Evolutionary conservation across 2,113 vertebrate species (phyloP).

Genomic region (Mola mola): DNA sequence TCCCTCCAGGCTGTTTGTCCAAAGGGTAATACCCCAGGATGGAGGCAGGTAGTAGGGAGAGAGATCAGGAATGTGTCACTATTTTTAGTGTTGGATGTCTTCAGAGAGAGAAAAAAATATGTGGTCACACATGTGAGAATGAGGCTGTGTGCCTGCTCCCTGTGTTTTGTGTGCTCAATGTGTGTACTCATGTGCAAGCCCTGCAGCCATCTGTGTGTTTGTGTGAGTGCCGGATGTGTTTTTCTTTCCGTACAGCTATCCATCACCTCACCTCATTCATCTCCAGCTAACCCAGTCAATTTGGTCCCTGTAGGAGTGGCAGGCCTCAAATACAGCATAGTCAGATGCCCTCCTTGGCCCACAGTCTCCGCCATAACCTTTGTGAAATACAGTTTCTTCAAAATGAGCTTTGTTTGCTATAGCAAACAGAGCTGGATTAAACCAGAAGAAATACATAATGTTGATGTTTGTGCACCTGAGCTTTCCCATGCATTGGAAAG

Average conservation of each 20-base stretch:
- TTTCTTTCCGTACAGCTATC: constrained; percentile 43
- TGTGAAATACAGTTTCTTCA: constrained; percentile 4
- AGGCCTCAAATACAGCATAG: constrained; percentile 26
- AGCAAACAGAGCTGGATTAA: neutral
- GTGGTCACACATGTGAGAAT: constrained; percentile 25
- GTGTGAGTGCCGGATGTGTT: neutral
- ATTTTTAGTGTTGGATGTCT: constrained; percentile 10
- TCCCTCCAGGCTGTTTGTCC: constrained; percentile 36
- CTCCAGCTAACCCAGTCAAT: constrained; percentile 39
- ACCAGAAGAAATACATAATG: neutral
- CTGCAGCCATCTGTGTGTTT: constrained; percentile 12
- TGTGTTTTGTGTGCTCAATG: constrained; percentile 35
- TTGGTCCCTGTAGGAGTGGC: constrained; percentile 21
- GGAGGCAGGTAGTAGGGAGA: constrained; percentile 3
- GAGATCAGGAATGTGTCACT: constrained; percentile 15
- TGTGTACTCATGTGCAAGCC: constrained; percentile 42
- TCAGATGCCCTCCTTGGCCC: constrained; percentile 18
- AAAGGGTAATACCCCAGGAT: constrained; percentile 11
- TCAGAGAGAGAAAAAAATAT: constrained; percentile 24
- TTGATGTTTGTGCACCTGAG: neutral
- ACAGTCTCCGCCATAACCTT: constrained; percentile 17
- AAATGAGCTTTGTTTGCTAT: constrained; percentile 18
- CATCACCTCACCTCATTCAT: constrained; percentile 48
- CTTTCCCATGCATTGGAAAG: neutral
- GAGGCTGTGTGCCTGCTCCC: neutral